phyloP scores from a whole-genome alignment of 2,113 vertebrate genomes.

The Rhabdornis inornatus region DNA sequence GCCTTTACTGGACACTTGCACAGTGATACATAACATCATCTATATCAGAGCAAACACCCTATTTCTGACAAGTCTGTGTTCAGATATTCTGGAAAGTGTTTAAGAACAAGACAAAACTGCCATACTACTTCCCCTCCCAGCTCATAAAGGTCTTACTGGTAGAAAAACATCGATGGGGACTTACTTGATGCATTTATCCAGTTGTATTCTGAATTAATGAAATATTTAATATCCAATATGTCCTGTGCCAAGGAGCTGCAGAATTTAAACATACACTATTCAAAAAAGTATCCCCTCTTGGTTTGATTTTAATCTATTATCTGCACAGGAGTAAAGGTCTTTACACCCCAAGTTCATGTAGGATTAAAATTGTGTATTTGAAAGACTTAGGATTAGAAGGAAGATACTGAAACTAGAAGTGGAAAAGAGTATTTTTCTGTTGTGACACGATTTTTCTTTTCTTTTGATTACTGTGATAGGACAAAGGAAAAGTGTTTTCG shows the following conservation, averaged over 20 bases:
- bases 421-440: not conserved
- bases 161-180: not conserved
- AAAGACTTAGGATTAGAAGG: not conserved
- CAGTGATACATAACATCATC: not conserved
- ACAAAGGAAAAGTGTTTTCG: not conserved
- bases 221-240: not conserved
- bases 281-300: not conserved
- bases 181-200: not conserved
- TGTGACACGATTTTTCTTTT: not conserved
- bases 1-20: not conserved
- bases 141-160: not conserved
- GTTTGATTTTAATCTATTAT: not conserved
- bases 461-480: not conserved
- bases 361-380: not conserved
- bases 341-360: not conserved
- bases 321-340: not conserved
- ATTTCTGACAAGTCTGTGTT: not conserved
- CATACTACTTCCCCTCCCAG: not conserved
- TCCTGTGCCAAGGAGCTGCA: not conserved
- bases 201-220: not conserved
- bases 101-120: not conserved
- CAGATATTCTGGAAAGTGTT: not conserved
- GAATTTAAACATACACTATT: not conserved
- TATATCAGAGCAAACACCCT: not conserved
- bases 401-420: not conserved